Evolutionary conservation across 1,140 invertebrate species (phyloP), one percentile per base, ranked within the genome.

Genomic region (Drosophila setifemur): DNA sequence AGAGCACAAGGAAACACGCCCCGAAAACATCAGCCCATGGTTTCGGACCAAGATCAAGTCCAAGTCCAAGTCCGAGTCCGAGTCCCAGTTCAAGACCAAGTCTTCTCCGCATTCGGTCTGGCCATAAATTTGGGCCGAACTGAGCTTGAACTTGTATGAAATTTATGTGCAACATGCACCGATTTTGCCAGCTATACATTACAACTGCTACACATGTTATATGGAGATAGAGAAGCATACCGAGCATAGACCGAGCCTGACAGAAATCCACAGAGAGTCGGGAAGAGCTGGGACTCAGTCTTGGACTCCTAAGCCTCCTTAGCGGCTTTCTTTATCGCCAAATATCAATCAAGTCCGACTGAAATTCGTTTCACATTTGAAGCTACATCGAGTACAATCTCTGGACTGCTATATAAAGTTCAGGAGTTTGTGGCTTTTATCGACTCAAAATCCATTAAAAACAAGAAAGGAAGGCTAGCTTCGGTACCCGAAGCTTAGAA

Each of bases 351-450:
- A 85, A 73, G 60, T 55, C 52, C 23, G 42, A n/a, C 40, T 60
- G 45, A 75, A 66, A 81, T 71, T 71, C 69, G 74, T 52, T 68
- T 53, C 48, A 31, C 52, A 47, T 54, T 67, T 33, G 35, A 58
- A 31, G 45, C 11, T 26, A 50, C 53, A 42, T 11, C 26, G 26
- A 18, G 14, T 29, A 28, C 21, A 33, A 45, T 49, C 31, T 53
- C 43, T 25, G 39, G 39, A 48, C 39, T n/a, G 86, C 74, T 85
- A 64, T 69, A 85, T 85, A 86, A 85, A 85, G 75, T 85, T 85
- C 67, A 58, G 72, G 67, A 85, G 81, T 85, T 86, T 85, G 75
- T 86, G 78, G 58, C 79, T 77, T 83, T 73, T 77, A 82, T 66
- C 69, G 45, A 23, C 31, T 26, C 21, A 12, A 71, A 61, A 52